Conservation (phyloP, 2,888 invertebrate species). For the Pristionchus entomophagus region DNA sequence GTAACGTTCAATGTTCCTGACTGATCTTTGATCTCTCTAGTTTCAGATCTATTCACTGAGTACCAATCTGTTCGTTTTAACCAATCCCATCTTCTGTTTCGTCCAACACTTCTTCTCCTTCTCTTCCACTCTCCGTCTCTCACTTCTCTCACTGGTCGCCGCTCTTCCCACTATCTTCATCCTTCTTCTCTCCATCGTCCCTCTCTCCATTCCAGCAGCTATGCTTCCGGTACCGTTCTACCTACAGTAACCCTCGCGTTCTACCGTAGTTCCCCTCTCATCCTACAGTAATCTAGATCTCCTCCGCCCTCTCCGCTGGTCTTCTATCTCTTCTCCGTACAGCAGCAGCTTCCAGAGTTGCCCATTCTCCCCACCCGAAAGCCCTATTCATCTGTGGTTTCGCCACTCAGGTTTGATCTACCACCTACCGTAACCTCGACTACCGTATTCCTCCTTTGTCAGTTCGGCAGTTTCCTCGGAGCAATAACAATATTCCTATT, state of each 20-base stretch:
- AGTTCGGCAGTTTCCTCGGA: constrained; percentile 44
- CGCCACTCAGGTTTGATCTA: constrained; percentile 43
- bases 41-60: constrained; percentile 28
- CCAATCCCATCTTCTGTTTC: constrained; percentile 47
- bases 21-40: not conserved
- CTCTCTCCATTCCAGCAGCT: not conserved
- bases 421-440: not conserved
- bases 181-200: constrained; percentile 25
- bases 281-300: constrained; percentile 44
- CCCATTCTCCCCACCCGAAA: not conserved
- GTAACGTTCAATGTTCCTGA: not conserved
- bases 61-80: constrained; percentile 42
- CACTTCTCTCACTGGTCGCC: constrained; percentile 26
- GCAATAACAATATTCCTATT: constrained; percentile 39
- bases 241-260: not conserved
- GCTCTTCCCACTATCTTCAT: constrained; percentile 27
- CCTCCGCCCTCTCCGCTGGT: constrained; percentile 44
- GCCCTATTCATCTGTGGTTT: constrained; percentile 44
- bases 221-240: not conserved
- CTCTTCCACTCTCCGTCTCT: constrained; percentile 37
- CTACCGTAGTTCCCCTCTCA: no score
- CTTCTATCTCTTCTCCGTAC: constrained; percentile 47
- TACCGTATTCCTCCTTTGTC: not conserved
- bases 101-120: constrained; percentile 47
- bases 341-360: constrained; percentile 27